These are phyloP conservation scores for Pristionchus entomophagus DNA, from an alignment of 2,888 invertebrate species.

Conservation along the genomic window DNA sequence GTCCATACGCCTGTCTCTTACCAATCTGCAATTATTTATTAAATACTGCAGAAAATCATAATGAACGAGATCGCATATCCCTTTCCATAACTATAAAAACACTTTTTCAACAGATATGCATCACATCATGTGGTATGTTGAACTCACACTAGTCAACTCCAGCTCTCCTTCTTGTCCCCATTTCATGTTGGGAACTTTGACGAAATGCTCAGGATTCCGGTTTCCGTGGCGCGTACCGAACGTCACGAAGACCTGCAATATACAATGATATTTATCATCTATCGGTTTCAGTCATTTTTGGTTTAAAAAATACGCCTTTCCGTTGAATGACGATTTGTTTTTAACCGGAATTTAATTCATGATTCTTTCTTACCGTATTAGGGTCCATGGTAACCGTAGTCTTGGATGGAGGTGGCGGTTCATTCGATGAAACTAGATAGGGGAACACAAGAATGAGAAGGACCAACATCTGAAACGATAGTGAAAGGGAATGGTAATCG, in stretches of 20 bases:
- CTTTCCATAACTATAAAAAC: neutral
- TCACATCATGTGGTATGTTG: neutral
- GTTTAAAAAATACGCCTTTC: too few species aligned
- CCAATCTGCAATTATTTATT: conserved; percentile 54
- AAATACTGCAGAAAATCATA: neutral
- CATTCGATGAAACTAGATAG: neutral
- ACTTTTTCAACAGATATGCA: neutral
- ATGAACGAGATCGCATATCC: neutral
- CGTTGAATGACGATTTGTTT: too few species aligned
- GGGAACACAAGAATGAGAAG: too few species aligned
- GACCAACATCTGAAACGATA: too few species aligned
- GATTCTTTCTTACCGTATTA: neutral
- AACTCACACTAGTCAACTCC: conserved; percentile 55
- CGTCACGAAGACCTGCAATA: neutral
- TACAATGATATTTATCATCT: neutral
- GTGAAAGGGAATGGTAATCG: too few species aligned
- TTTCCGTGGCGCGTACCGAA: conserved; percentile 58
- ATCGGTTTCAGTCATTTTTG: neutral
- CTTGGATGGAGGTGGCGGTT: neutral
- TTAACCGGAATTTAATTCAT: too few species aligned
- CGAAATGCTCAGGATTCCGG: conserved; percentile 58
- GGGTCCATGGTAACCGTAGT: neutral
- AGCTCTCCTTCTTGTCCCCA: conserved; percentile 60
- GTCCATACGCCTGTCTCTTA: conserved; percentile 62
- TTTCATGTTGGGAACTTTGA: conserved; percentile 43